A percentile compares a stretch with the other conserved stretches of the same genome.
Evolutionary conservation across 2,797 vertebrate species (phyloP).

Genomic region (Vespertilio murinus): DNA sequence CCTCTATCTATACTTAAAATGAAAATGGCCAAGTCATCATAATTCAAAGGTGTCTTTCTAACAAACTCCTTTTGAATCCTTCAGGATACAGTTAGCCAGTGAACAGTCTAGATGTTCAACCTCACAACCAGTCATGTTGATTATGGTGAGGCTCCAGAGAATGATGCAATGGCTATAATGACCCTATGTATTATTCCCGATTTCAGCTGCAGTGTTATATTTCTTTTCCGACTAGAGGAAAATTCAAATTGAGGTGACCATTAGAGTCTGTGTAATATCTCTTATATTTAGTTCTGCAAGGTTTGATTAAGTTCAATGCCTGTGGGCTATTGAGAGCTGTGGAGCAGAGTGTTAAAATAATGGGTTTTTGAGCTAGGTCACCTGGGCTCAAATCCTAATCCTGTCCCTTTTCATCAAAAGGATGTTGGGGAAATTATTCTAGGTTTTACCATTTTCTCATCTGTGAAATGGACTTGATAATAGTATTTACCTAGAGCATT

Average conservation of each 20-base stretch:
- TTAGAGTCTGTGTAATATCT: background rate
- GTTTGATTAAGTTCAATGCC: background rate
- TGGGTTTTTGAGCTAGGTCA: background rate
- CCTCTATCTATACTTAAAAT: background rate
- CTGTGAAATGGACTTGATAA: background rate
- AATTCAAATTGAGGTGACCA: background rate
- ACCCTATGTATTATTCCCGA: background rate
- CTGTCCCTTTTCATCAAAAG: background rate
- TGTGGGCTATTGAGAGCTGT: background rate
- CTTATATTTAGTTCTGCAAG: background rate
- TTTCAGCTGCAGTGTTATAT: background rate
- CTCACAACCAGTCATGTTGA: background rate
- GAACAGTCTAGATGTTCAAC: background rate
- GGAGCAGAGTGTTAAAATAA: background rate
- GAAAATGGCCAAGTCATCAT: constrained; percentile 6
- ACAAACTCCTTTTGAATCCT: background rate
- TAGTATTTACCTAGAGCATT: background rate
- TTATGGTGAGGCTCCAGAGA: background rate
- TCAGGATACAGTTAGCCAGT: background rate
- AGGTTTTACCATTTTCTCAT: background rate
- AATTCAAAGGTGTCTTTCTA: background rate
- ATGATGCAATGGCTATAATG: background rate
- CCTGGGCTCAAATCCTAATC: background rate
- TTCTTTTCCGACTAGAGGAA: background rate
- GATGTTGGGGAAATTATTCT: background rate